Conservation (phyloP, 2,113 vertebrate genomes). For the Phoxinus phoxinus region DNA sequence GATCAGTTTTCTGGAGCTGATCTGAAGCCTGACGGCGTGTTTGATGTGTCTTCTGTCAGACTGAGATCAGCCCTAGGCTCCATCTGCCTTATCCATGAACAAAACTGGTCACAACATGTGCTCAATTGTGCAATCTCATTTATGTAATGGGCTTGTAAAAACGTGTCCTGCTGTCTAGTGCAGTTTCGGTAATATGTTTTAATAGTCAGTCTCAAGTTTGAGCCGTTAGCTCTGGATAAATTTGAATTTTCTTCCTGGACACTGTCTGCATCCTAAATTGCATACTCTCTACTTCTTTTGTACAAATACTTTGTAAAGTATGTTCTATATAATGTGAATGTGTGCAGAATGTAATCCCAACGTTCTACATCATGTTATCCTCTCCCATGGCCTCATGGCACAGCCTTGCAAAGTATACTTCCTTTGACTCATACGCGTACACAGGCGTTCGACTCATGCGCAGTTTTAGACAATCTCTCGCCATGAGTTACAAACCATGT, state of each 20-base stretch:
- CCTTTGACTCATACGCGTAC: too few species aligned
- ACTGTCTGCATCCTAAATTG: not conserved
- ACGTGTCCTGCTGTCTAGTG: constrained; percentile 20
- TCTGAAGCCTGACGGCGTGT: constrained; percentile 9
- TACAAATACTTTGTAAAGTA: not conserved
- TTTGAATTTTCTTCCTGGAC: not conserved
- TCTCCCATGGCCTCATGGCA: not conserved
- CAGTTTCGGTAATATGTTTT: not conserved
- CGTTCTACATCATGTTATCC: not conserved
- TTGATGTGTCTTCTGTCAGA: constrained; percentile 24
- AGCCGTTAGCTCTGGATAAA: not conserved
- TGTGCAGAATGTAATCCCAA: not conserved
- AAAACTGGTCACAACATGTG: constrained; percentile 36
- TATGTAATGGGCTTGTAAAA: constrained; percentile 37
- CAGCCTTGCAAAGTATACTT: too few species aligned
- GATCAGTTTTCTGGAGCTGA: constrained; percentile 37
- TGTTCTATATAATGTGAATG: not conserved
- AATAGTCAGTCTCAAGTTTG: constrained; percentile 4
- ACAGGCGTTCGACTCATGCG: too few species aligned
- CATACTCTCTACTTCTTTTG: not conserved
- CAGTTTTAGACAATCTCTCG: too few species aligned
- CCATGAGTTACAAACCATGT: too few species aligned
- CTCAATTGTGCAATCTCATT: constrained; percentile 48
- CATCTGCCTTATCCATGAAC: constrained; percentile 49
- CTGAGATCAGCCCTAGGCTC: constrained; percentile 45